Percentiles rank a stretch among this genome's conserved stretches.
phyloP scores from a whole-genome alignment of 2,113 vertebrate species.

The Misgurnus mizolepis region DNA sequence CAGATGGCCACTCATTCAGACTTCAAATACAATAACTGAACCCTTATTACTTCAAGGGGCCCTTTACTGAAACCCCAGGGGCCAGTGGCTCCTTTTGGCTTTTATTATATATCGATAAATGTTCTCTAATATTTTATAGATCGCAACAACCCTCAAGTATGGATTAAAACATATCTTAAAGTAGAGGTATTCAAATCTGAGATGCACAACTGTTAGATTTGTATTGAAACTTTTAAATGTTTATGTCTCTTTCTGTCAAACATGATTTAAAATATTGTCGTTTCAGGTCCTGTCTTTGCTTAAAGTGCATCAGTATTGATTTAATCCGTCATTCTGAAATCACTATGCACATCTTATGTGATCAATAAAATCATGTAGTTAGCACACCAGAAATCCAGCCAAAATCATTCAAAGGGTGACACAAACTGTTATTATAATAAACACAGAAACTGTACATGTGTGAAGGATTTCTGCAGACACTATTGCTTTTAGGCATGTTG shows the following conservation, averaged over 20 bases:
- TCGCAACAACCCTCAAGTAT: neutral
- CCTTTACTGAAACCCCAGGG: neutral
- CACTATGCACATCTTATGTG: neutral
- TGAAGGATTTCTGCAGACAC: slow-evolving; percentile 2
- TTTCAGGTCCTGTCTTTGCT: neutral
- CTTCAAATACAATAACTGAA: too few species aligned
- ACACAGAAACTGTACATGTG: neutral
- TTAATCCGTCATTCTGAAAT: neutral
- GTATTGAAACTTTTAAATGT: too few species aligned
- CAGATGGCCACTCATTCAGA: neutral
- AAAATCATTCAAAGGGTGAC: neutral
- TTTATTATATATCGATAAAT: neutral
- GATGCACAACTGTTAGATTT: too few species aligned
- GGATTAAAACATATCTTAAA: too few species aligned
- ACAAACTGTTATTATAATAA: neutral
- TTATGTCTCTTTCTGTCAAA: too few species aligned
- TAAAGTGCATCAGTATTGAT: slow-evolving; percentile 3
- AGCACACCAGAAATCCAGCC: neutral
- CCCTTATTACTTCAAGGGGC: too few species aligned
- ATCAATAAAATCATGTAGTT: slow-evolving; percentile 2
- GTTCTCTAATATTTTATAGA: neutral
- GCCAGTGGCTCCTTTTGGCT: neutral
- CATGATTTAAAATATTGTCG: neutral
- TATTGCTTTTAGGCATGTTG: neutral
- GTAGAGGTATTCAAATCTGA: too few species aligned